These are phyloP conservation scores for Synchiropus splendidus DNA, from an alignment of 2,113 vertebrate genomes.

Conservation along the genomic window DNA sequence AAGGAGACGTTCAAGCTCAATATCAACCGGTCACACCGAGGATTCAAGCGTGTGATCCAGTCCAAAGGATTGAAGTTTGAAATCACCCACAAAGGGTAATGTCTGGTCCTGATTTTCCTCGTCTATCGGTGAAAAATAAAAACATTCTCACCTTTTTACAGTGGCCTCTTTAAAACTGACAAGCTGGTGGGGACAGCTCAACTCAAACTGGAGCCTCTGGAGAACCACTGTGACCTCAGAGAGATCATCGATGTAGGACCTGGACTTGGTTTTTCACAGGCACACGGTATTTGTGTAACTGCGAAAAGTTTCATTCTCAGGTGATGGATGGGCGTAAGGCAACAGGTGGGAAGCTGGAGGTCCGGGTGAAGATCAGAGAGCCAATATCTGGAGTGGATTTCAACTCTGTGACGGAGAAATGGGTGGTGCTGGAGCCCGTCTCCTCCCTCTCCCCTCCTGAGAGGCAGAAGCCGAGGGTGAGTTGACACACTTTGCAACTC, in stretches of 20 bases:
- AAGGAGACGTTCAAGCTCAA: slow-evolving; percentile 80
- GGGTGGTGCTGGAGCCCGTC: slow-evolving; percentile 75
- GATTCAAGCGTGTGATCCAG: slow-evolving; percentile 77
- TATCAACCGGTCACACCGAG: slow-evolving; percentile 75
- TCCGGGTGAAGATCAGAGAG: slow-evolving; percentile 77
- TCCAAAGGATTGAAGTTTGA: slow-evolving; percentile 90
- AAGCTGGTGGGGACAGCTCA: slow-evolving; percentile 77
- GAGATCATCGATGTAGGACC: slow-evolving; percentile 77
- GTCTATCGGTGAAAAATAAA: too few relatives aligned
- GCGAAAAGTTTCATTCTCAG: slow-evolving; percentile 35
- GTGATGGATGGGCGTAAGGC: slow-evolving; percentile 81
- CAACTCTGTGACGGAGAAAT: slow-evolving; percentile 75
- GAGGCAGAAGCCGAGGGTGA: slow-evolving; percentile 41
- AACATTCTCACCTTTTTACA: slow-evolving; percentile 33
- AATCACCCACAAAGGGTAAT: slow-evolving; percentile 81
- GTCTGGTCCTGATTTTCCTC: background rate
- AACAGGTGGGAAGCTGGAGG: slow-evolving; percentile 80
- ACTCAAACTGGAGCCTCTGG: slow-evolving; percentile 77
- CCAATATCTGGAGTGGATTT: slow-evolving; percentile 75
- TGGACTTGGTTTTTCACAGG: slow-evolving; percentile 22
- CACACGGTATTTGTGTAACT: background rate
- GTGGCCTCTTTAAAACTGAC: slow-evolving; percentile 81
- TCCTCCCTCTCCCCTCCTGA: slow-evolving; percentile 35
- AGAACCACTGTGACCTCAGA: slow-evolving; percentile 74
- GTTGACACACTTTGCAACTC: slow-evolving; percentile 1